Percentiles rank a stretch among this genome's conserved stretches.
Evolutionary conservation across 2,888 invertebrate genomes (phyloP).

Genomic region (Leuctra nigra): DNA sequence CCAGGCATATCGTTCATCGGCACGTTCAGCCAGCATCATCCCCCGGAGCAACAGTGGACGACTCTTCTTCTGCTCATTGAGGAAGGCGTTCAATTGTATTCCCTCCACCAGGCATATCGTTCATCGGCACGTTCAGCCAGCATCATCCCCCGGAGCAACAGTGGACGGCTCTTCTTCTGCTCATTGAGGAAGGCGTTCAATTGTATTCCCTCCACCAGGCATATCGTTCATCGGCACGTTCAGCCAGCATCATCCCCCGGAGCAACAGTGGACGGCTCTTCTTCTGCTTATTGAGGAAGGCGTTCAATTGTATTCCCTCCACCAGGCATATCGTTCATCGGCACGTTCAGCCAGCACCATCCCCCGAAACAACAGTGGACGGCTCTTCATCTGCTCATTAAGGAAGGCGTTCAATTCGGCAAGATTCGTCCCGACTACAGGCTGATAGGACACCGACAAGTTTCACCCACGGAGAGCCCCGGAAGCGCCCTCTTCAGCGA

Average conservation of each 20-base stretch:
- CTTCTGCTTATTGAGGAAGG: no score
- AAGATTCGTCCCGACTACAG: slow-evolving; percentile 58
- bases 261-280: no score
- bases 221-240: no score
- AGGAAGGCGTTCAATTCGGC: slow-evolving; percentile 52
- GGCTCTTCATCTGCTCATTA: slow-evolving; percentile 55
- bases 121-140: slow-evolving; percentile 62
- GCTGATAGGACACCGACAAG: slow-evolving; percentile 59
- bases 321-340: slow-evolving; percentile 58
- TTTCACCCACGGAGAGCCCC: slow-evolving; percentile 60
- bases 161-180: slow-evolving; percentile 52
- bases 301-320: no score
- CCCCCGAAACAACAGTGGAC: slow-evolving; percentile 50
- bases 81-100: no score
- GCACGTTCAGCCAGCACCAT: slow-evolving; percentile 53
- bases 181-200: slow-evolving; percentile 56
- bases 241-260: no score
- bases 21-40: no score
- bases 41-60: no score
- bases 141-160: slow-evolving; percentile 47
- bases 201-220: no score
- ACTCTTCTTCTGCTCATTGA: no score
- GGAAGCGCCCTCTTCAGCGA: slow-evolving; percentile 57
- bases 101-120: slow-evolving; percentile 52
- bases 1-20: no score